phyloP scores from a whole-genome alignment of 2,888 invertebrate species.

The Plemyria rubiginata region DNA sequence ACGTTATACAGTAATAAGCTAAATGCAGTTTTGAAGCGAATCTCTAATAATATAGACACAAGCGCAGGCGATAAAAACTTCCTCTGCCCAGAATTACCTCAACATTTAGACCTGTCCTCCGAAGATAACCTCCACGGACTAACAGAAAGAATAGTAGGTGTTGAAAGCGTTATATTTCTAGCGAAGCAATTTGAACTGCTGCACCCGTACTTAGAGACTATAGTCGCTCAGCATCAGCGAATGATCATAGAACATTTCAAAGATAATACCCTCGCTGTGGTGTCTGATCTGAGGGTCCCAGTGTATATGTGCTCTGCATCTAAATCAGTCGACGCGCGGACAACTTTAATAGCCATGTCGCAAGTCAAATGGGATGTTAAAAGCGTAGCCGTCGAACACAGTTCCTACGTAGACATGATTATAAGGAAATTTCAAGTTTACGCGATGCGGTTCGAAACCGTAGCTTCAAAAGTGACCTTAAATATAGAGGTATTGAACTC shows the following conservation, averaged over 20 bases:
- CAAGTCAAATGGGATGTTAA: slow-evolving; percentile 98
- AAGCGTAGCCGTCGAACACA: slow-evolving; percentile 97
- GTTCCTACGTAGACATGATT: slow-evolving; percentile 92
- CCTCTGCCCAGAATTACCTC: slow-evolving; percentile 59
- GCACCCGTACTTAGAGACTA: slow-evolving; percentile 93
- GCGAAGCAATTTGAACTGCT: slow-evolving; percentile 94
- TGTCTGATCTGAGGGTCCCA: slow-evolving; percentile 91
- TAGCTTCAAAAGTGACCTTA: slow-evolving; percentile 88
- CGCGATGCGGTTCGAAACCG: slow-evolving; percentile 90
- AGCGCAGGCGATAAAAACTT: slow-evolving; percentile 56
- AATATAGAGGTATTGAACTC: slow-evolving; percentile 88
- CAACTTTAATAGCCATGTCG: slow-evolving; percentile 93
- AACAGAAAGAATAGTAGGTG: slow-evolving; percentile 94
- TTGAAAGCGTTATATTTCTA: slow-evolving; percentile 96
- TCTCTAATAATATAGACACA: slow-evolving; percentile 89
- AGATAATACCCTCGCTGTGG: slow-evolving; percentile 89
- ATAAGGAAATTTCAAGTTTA: slow-evolving; percentile 91
- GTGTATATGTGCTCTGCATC: slow-evolving; percentile 95
- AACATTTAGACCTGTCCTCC: slow-evolving; percentile 60
- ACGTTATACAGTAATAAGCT: slow-evolving; percentile 89
- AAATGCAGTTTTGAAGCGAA: slow-evolving; percentile 90
- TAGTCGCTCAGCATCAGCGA: slow-evolving; percentile 89
- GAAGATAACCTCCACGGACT: slow-evolving; percentile 92
- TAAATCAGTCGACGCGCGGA: slow-evolving; percentile 90
- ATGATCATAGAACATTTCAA: slow-evolving; percentile 89